A percentile compares a stretch with the other conserved stretches of the same genome.
Evolutionary conservation across 1,140 invertebrate species (phyloP).

Genomic region (Archegozetes longisetosus): DNA sequence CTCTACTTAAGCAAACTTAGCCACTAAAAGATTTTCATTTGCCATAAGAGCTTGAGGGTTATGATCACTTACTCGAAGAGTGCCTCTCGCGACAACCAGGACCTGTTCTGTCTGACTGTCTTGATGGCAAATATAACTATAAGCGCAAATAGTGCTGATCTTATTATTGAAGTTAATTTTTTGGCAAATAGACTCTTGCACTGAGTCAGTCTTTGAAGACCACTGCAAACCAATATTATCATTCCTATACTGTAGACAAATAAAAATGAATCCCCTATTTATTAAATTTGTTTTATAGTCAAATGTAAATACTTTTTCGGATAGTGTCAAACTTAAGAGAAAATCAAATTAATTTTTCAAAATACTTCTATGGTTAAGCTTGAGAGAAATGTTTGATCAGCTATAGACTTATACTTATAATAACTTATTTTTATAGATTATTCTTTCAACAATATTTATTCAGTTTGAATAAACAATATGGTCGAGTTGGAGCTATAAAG

Average conservation of each 20-base stretch:
- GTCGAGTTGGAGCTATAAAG: no score
- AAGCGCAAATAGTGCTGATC: conserved; percentile 31
- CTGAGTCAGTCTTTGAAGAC: conserved; percentile 22
- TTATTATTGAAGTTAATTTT: neutral
- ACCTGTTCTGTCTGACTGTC: conserved; percentile 50
- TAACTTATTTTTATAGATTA: no score
- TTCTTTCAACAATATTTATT: no score
- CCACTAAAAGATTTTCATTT: neutral
- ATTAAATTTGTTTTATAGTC: no score
- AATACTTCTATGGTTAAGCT: no score
- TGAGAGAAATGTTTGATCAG: no score
- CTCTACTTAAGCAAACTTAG: neutral
- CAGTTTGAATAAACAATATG: no score
- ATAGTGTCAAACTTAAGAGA: no score
- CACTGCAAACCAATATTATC: conserved; percentile 25
- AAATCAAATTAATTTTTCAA: no score
- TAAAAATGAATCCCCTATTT: no score
- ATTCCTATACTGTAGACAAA: conserved; percentile 26
- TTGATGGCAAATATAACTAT: conserved; percentile 42
- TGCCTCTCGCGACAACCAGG: conserved; percentile 59
- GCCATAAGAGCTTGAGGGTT: neutral
- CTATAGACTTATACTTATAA: no score
- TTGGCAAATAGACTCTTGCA: neutral
- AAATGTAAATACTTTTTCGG: no score
- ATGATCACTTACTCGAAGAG: conserved; percentile 27